These are phyloP conservation scores for Holothuria glaberrima DNA, from an alignment of 35 echinoderm and acorn worm genomes.

Conservation along the genomic window DNA sequence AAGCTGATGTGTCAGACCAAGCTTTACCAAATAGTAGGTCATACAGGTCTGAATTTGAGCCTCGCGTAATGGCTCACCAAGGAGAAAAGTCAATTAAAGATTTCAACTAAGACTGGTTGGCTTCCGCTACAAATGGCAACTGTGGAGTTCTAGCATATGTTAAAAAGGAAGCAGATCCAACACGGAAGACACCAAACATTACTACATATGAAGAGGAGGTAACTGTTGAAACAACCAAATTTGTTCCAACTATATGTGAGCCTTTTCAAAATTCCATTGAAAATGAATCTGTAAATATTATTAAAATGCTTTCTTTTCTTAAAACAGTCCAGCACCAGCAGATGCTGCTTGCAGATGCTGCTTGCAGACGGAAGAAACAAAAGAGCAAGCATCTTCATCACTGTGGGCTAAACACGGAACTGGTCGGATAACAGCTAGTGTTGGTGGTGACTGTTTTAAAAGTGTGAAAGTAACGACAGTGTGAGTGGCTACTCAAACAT, in stretches of 20 bases:
- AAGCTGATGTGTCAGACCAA: slow-evolving; percentile 53
- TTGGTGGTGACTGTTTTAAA: slow-evolving; percentile 55
- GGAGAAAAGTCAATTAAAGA: too few relatives aligned
- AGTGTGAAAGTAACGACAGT: slow-evolving; percentile 50
- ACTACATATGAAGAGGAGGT: slow-evolving; percentile 2
- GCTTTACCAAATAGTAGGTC: not conserved
- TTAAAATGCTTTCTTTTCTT: not conserved
- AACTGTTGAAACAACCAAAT: slow-evolving; percentile 33
- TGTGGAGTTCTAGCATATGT: slow-evolving; percentile 57
- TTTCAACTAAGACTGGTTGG: too few relatives aligned
- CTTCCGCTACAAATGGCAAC: slow-evolving; percentile 68
- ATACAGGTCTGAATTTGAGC: too few relatives aligned
- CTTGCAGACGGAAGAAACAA: too few relatives aligned
- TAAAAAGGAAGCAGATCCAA: slow-evolving; percentile 7
- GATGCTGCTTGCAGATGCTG: not conserved
- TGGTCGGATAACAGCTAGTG: slow-evolving; percentile 70
- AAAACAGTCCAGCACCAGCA: slow-evolving; percentile 53
- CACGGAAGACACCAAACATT: not conserved
- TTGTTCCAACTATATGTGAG: slow-evolving; percentile 23
- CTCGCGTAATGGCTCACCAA: too few relatives aligned
- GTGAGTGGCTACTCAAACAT: slow-evolving; percentile 45
- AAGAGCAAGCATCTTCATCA: slow-evolving; percentile 23
- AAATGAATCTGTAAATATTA: not conserved
- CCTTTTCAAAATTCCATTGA: not conserved
- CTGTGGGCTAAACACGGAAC: slow-evolving; percentile 14